Conservation (phyloP, 2,888 invertebrate genomes). For the Xestoiulus laeticollis region DNA sequence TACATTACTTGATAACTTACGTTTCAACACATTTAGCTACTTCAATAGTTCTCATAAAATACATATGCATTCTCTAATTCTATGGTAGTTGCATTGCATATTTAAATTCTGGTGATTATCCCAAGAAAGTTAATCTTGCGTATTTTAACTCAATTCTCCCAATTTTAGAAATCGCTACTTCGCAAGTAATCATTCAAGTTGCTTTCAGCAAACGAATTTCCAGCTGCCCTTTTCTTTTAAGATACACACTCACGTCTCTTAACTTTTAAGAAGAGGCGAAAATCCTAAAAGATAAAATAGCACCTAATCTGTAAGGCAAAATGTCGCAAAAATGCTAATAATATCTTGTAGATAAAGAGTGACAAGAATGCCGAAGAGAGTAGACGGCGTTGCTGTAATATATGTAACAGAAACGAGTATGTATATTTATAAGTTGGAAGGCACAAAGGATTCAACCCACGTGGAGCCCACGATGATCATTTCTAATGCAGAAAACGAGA, state of each 20-base stretch:
- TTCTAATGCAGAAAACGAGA: slow-evolving; percentile 43
- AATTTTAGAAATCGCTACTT: too few species aligned
- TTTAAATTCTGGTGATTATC: too few species aligned
- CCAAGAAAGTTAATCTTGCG: too few species aligned
- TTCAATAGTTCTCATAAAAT: too few species aligned
- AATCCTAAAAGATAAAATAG: slow-evolving; percentile 5
- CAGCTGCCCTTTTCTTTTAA: neutral
- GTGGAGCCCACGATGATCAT: slow-evolving; percentile 27
- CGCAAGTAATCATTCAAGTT: too few species aligned
- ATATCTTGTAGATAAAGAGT: neutral
- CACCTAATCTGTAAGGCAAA: slow-evolving; percentile 34
- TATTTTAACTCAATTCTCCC: too few species aligned
- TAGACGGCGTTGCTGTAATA: neutral
- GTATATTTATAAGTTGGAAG: slow-evolving; percentile 30
- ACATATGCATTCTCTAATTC: too few species aligned
- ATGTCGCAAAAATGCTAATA: slow-evolving; percentile 29
- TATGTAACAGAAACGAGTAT: neutral
- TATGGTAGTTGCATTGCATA: too few species aligned
- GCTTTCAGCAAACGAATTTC: neutral
- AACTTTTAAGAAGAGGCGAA: neutral
- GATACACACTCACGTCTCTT: neutral
- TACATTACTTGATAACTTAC: too few species aligned
- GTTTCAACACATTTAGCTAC: too few species aligned
- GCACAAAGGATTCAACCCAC: slow-evolving; percentile 24
- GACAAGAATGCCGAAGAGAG: neutral